These are phyloP conservation scores for Drosophila repleta DNA, from an alignment of 1,140 invertebrate species.

Conservation along the genomic window DNA sequence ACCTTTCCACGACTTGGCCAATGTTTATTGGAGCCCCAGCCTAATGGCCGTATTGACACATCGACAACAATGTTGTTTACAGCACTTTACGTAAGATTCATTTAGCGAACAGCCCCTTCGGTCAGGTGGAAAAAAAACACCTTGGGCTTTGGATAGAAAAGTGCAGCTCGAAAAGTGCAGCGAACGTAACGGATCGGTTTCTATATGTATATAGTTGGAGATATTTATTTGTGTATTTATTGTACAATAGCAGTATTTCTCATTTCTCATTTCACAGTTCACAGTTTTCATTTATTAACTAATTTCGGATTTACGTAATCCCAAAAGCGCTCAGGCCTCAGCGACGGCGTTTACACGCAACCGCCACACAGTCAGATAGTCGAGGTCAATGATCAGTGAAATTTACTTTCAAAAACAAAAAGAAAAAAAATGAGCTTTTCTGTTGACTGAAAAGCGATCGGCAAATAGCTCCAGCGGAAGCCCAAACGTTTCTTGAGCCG, in stretches of 20 bases:
- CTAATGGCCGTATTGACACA: background rate
- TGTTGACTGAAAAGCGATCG: constrained; percentile 69
- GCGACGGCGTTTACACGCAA: constrained; percentile 67
- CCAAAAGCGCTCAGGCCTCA: constrained; percentile 55
- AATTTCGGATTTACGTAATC: constrained; percentile 81
- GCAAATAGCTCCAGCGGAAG: constrained; percentile 52
- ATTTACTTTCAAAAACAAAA: constrained; percentile 71
- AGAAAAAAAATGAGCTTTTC: constrained; percentile 52
- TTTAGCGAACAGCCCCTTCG: background rate
- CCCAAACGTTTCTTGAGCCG: constrained; percentile 47
- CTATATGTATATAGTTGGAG: constrained; percentile 33
- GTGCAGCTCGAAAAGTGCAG: constrained; percentile 58
- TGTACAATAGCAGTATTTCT: constrained; percentile 59
- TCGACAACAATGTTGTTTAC: constrained; percentile 23
- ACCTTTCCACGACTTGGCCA: background rate
- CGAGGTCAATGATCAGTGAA: constrained; percentile 82
- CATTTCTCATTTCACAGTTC: constrained; percentile 73
- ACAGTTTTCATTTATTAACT: constrained; percentile 82
- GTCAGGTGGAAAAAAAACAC: constrained; percentile 3
- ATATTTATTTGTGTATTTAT: constrained; percentile 9
- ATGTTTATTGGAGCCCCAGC: background rate
- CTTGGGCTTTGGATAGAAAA: constrained; percentile 48
- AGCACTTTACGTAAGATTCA: constrained; percentile 30
- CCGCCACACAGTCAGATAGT: constrained; percentile 48
- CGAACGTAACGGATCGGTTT: constrained; percentile 65